Evolutionary conservation across 2,888 invertebrate genomes (phyloP).

Genomic region (Rhopalosiphum nymphaeae): DNA sequence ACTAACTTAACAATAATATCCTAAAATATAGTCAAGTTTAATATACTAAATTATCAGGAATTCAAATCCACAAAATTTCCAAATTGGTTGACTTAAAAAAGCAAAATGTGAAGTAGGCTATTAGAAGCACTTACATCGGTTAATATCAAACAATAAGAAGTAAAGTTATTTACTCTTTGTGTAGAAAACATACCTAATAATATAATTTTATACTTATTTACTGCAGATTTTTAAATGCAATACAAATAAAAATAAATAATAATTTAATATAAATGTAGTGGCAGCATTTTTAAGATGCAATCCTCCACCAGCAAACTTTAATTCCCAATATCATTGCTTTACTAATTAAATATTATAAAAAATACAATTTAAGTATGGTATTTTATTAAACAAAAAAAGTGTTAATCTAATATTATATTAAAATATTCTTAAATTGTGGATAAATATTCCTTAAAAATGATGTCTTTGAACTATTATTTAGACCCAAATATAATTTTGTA

Average conservation of each 20-base stretch:
- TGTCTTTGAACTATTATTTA: too few relatives aligned
- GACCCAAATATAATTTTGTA: too few relatives aligned
- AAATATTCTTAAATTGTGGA: background rate
- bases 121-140: background rate
- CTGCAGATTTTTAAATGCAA: background rate
- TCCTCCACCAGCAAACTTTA: background rate
- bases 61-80: background rate
- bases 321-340: background rate
- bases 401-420: background rate
- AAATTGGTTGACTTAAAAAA: background rate
- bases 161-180: background rate
- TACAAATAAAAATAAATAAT: background rate
- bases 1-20: background rate
- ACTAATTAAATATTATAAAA: background rate
- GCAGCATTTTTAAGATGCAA: background rate
- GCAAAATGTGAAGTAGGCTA: background rate
- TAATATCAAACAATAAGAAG: background rate
- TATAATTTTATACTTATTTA: background rate
- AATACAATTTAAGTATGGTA: background rate
- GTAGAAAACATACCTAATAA: background rate
- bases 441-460: too few relatives aligned
- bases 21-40: background rate
- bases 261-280: background rate
- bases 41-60: background rate
- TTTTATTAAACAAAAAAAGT: background rate